A percentile compares a stretch with the other conserved stretches of the same genome.
phyloP scores from a whole-genome alignment of 2,113 vertebrate species.

The Phainopepla nitens region DNA sequence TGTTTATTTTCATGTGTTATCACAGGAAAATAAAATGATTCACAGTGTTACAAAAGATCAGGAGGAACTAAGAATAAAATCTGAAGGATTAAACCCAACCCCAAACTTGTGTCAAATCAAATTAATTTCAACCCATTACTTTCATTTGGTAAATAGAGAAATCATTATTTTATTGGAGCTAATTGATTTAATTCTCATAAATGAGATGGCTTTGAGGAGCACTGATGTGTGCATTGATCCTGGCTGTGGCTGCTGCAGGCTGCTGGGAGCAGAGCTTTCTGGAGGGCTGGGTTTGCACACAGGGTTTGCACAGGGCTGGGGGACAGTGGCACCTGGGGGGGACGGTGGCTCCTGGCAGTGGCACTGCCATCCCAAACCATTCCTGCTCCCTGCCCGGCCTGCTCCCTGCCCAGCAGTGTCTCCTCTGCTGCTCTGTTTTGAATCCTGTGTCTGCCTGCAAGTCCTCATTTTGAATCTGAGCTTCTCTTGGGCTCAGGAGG shows the following conservation, averaged over 20 bases:
- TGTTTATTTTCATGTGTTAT: neutral
- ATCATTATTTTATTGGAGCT: conserved; percentile 11
- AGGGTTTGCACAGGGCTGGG: neutral
- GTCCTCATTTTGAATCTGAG: neutral
- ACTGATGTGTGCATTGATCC: conserved; percentile 28
- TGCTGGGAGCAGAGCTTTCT: conserved; percentile 17
- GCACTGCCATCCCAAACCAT: neutral
- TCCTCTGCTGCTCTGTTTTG: neutral
- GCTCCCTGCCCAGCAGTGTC: neutral
- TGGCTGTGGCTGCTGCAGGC: neutral
- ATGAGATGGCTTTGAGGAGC: neutral
- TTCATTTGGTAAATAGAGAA: conserved; percentile 23
- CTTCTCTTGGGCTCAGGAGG: neutral
- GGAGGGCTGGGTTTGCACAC: neutral
- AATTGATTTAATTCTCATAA: conserved; percentile 48
- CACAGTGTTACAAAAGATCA: neutral
- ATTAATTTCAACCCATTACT: neutral
- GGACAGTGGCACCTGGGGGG: neutral
- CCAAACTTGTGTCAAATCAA: neutral
- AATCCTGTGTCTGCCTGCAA: neutral
- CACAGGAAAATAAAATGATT: neutral
- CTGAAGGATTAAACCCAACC: neutral
- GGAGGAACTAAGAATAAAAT: neutral
- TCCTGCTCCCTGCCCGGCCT: neutral
- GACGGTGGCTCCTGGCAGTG: neutral